phyloP scores from a whole-genome alignment of 1,140 invertebrate genomes.

The Acyrthosiphon pisum region DNA sequence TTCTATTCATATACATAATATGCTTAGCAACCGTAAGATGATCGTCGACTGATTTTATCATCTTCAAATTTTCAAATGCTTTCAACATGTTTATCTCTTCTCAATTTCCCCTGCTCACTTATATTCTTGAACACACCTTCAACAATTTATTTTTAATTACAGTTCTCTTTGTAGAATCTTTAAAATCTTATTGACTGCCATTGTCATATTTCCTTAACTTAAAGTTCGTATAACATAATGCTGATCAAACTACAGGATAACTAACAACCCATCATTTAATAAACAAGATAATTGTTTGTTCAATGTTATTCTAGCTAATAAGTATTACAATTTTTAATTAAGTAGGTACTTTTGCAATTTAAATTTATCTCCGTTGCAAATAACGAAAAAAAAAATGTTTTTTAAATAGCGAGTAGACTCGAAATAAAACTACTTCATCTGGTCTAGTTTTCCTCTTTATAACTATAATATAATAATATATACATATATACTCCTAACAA shows the following conservation, averaged over 20 bases:
- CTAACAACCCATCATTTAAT: neutral
- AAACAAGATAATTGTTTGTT: neutral
- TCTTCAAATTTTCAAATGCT: neutral
- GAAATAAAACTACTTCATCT: too few relatives aligned
- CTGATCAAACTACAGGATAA: neutral
- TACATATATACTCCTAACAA: too few relatives aligned
- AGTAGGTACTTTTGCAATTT: too few relatives aligned
- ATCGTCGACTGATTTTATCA: neutral
- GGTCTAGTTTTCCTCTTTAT: too few relatives aligned
- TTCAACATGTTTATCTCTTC: neutral
- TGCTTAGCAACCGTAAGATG: neutral
- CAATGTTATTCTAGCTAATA: neutral
- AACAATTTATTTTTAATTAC: neutral
- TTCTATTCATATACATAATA: neutral
- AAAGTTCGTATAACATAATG: neutral
- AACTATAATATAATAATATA: too few relatives aligned
- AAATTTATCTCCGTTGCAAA: too few relatives aligned
- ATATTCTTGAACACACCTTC: neutral
- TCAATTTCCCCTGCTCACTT: neutral
- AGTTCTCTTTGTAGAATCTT: neutral
- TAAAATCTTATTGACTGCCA: neutral
- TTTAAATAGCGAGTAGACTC: too few relatives aligned
- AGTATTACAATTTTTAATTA: neutral
- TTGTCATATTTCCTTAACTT: neutral
- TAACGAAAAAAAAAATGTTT: too few relatives aligned